Conservation (phyloP, 2,797 vertebrate species). For the Chaetophractus vellerosus region DNA sequence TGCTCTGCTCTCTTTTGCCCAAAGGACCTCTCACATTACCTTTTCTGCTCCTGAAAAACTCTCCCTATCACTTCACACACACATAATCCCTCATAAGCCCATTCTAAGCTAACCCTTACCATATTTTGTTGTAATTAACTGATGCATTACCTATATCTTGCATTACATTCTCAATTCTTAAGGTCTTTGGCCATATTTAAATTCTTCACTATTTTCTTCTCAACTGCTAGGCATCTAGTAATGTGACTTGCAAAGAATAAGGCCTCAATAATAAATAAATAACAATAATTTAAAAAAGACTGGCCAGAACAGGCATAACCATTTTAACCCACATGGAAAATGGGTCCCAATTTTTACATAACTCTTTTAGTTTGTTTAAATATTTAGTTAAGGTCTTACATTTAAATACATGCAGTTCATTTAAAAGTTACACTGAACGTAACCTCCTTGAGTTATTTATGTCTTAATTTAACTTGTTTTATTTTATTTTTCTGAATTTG, state of each 20-base stretch:
- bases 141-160: background rate
- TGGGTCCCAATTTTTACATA: background rate
- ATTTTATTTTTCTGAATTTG: constrained; percentile 6
- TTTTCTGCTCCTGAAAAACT: background rate
- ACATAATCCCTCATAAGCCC: background rate
- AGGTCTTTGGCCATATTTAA: background rate
- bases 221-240: background rate
- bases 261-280: background rate
- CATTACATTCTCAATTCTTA: background rate
- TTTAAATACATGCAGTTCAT: background rate
- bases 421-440: background rate
- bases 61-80: background rate
- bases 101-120: background rate
- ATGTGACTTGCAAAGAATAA: background rate
- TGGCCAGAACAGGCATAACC: background rate
- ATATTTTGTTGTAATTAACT: background rate
- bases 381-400: background rate
- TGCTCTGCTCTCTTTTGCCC: background rate
- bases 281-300: background rate
- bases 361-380: background rate
- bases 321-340: background rate
- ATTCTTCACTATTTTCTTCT: background rate
- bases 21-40: background rate
- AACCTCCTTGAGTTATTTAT: background rate
- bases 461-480: background rate